These are phyloP conservation scores for Melitaea cinxia DNA, from an alignment of 1,140 invertebrate species.

Conservation along the genomic window DNA sequence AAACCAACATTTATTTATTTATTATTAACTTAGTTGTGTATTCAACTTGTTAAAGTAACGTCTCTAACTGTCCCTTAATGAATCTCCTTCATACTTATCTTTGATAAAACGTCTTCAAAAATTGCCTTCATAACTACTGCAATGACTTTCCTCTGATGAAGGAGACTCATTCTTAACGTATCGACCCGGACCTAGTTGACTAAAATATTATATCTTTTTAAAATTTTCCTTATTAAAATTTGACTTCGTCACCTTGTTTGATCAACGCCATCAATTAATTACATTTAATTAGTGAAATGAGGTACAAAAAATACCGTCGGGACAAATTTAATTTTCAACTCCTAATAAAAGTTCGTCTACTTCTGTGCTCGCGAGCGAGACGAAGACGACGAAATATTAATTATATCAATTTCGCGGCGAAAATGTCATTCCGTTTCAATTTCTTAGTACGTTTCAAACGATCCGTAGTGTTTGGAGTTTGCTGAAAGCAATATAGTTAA, in stretches of 20 bases:
- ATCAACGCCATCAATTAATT: conserved; percentile 52
- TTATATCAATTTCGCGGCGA: conserved; percentile 54
- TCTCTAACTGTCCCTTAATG: background rate
- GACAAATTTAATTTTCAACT: conserved; percentile 60
- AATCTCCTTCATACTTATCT: background rate
- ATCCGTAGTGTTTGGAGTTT: background rate
- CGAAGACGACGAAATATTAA: conserved; percentile 57
- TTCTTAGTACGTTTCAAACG: background rate
- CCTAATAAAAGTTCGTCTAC: conserved; percentile 58
- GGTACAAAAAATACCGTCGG: conserved; percentile 55
- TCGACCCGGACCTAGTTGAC: conserved; percentile 1
- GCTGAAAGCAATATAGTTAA: background rate
- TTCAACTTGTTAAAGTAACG: background rate
- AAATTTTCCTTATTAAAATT: conserved; percentile 37
- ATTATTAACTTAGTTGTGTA: too few relatives aligned
- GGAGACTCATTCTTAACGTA: conserved; percentile 10
- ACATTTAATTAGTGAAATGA: conserved; percentile 63
- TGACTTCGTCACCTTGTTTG: conserved; percentile 44
- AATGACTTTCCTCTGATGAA: background rate
- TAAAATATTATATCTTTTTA: background rate
- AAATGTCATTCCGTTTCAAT: conserved; percentile 2
- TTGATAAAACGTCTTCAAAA: background rate
- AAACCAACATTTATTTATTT: too few relatives aligned
- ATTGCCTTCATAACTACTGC: background rate
- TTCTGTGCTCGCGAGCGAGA: conserved; percentile 48